These are phyloP conservation scores for Leptinotarsa haldemani DNA, from an alignment of 2,888 invertebrate species.

Conservation along the genomic window DNA sequence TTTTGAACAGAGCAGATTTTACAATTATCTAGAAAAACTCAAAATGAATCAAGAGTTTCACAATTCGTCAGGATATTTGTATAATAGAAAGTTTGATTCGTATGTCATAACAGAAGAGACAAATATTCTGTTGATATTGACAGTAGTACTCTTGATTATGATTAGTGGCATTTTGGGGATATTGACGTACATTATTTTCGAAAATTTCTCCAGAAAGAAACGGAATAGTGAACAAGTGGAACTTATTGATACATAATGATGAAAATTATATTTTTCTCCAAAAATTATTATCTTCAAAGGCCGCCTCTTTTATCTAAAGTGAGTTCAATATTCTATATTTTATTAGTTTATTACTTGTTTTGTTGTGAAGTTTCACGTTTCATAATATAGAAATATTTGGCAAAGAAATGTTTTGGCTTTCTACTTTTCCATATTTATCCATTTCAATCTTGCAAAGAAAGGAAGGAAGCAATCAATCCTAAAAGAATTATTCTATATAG, in stretches of 20 bases:
- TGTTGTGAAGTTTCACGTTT: too few relatives aligned
- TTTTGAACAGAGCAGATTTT: slow-evolving; percentile 32
- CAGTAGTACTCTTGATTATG: slow-evolving; percentile 10
- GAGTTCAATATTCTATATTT: too few relatives aligned
- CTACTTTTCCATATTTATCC: background rate
- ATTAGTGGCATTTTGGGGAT: slow-evolving; percentile 18
- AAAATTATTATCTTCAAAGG: too few relatives aligned
- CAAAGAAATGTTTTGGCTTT: too few relatives aligned
- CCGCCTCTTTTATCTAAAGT: too few relatives aligned
- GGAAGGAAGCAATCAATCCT: too few relatives aligned
- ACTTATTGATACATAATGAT: slow-evolving; percentile 20
- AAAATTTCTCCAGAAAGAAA: slow-evolving; percentile 2
- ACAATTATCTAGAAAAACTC: slow-evolving; percentile 27
- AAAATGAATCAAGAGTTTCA: background rate
- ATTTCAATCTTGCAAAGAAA: too few relatives aligned
- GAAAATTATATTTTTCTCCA: background rate
- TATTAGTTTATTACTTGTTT: too few relatives aligned
- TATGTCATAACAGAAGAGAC: background rate
- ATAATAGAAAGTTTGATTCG: background rate
- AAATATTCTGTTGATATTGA: background rate
- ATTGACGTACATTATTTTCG: slow-evolving; percentile 1
- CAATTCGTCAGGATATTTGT: background rate
- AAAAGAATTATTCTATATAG: too few relatives aligned
- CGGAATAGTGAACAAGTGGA: slow-evolving; percentile 25
- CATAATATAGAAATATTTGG: too few relatives aligned